Conservation (phyloP, 2,888 invertebrate species). For the Acleris literana region DNA sequence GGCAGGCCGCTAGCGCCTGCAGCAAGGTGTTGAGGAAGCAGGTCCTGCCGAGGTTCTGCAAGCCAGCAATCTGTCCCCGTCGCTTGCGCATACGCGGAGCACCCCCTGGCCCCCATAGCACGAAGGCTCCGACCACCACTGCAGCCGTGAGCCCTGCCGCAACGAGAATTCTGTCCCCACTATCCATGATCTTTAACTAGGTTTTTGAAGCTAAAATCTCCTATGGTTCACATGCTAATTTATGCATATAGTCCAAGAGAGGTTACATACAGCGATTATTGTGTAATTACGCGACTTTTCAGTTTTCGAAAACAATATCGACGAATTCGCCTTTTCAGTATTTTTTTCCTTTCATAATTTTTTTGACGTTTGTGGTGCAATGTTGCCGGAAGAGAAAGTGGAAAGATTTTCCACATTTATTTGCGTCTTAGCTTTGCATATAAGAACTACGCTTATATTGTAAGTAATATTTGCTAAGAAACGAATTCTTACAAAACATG, state of each 20-base stretch:
- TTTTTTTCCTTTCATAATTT: constrained; percentile 37
- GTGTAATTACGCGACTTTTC: constrained; percentile 14
- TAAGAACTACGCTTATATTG: not conserved
- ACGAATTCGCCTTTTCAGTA: constrained; percentile 20
- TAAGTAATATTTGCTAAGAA: too few relatives aligned
- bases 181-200: constrained; percentile 81
- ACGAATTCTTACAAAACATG: too few relatives aligned
- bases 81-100: constrained; percentile 84
- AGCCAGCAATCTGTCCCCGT: constrained; percentile 90
- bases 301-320: constrained; percentile 23
- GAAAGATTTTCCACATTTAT: not conserved
- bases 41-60: constrained; percentile 95
- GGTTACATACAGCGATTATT: constrained; percentile 19
- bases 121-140: constrained; percentile 92
- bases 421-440: not conserved
- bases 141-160: constrained; percentile 92
- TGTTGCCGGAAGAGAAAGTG: constrained; percentile 40
- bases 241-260: constrained; percentile 6
- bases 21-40: constrained; percentile 96
- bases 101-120: constrained; percentile 91
- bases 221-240: constrained; percentile 20
- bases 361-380: constrained; percentile 40
- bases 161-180: constrained; percentile 90
- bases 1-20: constrained; percentile 95
- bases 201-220: not conserved